Evolutionary conservation across 2,113 vertebrate species (phyloP), one percentile per base, ranked within the genome.

Genomic region (Nibea coibor): DNA sequence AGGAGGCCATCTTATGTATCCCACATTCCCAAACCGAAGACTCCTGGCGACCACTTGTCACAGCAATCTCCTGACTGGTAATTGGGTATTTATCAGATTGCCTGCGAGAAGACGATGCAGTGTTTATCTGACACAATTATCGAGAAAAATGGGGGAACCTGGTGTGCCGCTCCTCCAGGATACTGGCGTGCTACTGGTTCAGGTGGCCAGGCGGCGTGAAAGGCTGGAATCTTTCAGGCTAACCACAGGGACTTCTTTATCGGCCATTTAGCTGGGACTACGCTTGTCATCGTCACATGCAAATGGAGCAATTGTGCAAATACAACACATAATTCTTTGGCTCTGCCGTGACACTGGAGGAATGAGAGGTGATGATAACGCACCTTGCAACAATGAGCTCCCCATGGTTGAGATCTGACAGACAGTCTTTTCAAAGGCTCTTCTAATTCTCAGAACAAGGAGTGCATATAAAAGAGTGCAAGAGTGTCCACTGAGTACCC

Each of bases 71-170:
- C 95, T 83, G 88, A 78, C 88, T 95, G 91, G 95, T 97, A 97
- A 98, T 98, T 97, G 96, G 95, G 93, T 96, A 94, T 97, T 98
- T 98, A 98, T 98, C 96, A 97, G 96, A 97, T 97, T 95, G 94
- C 94, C 94, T 89, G 94, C 92, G 92, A 96, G 95, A 96, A 94
- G 85, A 81, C 72, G 82, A 93, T 90, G 91, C 94, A 88, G 83
- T 90, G 88, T 92, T 95, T 97, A 97, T 98, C 97, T 95, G 94
- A 95, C 92, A 96, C 95, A 96, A 97, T 97, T 96, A 96, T 97
- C 96, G 81, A 83, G 81, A 90, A 91, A 88, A 91, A 85, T 82
- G 10, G 4, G 61, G 80, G 62, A 22, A 57, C 54, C 58, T 42
- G 19, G 65, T 66, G 66, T 3, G 26, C 66, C 19, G n/a, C 76